Conservation (phyloP, 2,113 vertebrate genomes). For the Tylochromis polylepis region DNA sequence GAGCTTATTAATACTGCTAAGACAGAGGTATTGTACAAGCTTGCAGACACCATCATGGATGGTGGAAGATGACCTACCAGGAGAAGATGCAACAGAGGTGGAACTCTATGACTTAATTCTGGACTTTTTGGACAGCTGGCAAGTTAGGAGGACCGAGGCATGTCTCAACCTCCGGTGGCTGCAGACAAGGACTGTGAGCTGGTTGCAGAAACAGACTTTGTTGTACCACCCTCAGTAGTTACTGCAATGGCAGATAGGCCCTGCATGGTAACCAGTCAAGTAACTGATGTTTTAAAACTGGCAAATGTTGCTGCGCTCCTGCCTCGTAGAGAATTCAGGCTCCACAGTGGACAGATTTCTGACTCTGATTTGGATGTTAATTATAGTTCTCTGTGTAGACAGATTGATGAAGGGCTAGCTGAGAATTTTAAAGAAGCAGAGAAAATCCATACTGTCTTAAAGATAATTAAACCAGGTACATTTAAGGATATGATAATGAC, state of each 20-base stretch:
- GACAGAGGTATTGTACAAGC: background rate
- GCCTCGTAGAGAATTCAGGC: no score
- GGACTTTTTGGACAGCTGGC: background rate
- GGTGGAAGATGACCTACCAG: background rate
- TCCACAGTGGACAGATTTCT: slow-evolving; percentile 14
- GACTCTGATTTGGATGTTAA: slow-evolving; percentile 2
- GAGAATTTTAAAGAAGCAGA: background rate
- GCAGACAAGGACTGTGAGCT: background rate
- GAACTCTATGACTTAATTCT: background rate
- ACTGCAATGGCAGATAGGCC: background rate
- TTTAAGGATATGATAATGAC: background rate
- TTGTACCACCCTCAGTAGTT: background rate
- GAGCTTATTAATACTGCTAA: background rate
- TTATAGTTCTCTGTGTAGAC: background rate
- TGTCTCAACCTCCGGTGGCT: no score
- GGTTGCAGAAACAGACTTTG: background rate
- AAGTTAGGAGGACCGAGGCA: background rate
- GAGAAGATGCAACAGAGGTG: background rate
- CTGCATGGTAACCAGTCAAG: background rate
- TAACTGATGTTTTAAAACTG: background rate
- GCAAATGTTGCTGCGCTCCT: no score
- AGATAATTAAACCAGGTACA: background rate
- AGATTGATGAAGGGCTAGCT: slow-evolving; percentile 10
- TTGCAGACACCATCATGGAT: background rate
- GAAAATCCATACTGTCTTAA: background rate